A percentile compares a stretch with the other conserved stretches of the same genome.
Evolutionary conservation across 2,888 invertebrate species (phyloP).

Genomic region (Patella pellucida): DNA sequence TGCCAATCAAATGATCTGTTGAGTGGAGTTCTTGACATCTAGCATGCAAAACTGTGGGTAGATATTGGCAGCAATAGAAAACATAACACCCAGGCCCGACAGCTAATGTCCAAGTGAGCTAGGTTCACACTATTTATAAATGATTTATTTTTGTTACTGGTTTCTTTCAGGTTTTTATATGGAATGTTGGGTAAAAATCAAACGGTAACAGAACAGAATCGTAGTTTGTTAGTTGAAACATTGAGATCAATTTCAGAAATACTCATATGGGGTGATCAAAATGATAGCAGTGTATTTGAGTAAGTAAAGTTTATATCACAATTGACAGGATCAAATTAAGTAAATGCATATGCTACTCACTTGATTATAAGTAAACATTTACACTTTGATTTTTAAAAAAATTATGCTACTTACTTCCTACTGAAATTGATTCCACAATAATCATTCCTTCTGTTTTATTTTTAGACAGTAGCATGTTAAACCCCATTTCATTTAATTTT

Average conservation of each 20-base stretch:
- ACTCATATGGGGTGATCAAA: conserved; percentile 99
- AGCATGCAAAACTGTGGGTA: too few species aligned
- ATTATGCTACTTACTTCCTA: too few species aligned
- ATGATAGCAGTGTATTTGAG: conserved; percentile 99
- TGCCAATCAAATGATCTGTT: too few species aligned
- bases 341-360: too few species aligned
- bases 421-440: too few species aligned
- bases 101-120: background rate
- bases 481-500: too few species aligned
- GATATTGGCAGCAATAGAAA: too few species aligned
- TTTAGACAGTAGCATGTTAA: too few species aligned
- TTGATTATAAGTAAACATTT: too few species aligned
- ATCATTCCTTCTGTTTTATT: too few species aligned
- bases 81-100: background rate
- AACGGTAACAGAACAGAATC: conserved; percentile 92
- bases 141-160: background rate
- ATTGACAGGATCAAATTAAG: conserved; percentile 25
- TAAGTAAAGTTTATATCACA: conserved; percentile 78
- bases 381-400: too few species aligned
- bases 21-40: too few species aligned
- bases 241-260: conserved; percentile 98
- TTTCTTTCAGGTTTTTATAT: conserved; percentile 82
- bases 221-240: conserved; percentile 95
- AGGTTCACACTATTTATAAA: background rate
- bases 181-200: conserved; percentile 94